Base-by-base conservation (phyloP, 2,888 invertebrate species). In the Drosophila paranaensis region DNA sequence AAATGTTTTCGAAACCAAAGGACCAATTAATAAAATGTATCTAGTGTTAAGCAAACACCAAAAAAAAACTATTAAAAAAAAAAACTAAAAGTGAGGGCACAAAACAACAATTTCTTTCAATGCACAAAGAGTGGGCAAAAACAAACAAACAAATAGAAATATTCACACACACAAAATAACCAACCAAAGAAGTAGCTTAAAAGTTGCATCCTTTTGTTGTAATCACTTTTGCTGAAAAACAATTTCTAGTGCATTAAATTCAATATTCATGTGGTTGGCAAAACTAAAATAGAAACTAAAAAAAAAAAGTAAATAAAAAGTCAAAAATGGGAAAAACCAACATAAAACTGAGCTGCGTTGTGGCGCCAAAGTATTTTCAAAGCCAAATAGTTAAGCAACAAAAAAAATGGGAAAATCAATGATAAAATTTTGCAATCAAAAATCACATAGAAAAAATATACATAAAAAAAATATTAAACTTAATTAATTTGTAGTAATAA, bases 341-440 rank as follows among this genome's bases (percentile, higher is more conserved):
- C 46, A 42, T n/a, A 37, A 66, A 82, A 85, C 70, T 81, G 60
- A 62, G 86, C 88, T 89, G 75, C 79, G 57, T 73, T 76, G 79
- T 77, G 73, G 77, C 79, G 82, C 83, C 82, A 81, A 88, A 90
- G 81, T 87, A 88, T 78, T 86, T 85, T 86, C 79, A 88, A 90
- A 90, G 91, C 90, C 90, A 90, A 90, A 90, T 90, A 90, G 91
- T 90, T 90, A 88, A 90, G 90, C 79, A 83, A 16, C 37, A 35
- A 37, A 20, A 42, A 20, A 50, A 67, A 45, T 61, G 25, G 39
- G 20, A 56, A 63, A 65, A 61, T 56, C 45, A 54, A 60, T 65
- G 33, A 51, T 20, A 63, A 61, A 61, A 57, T 55, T 53, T 45
- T 40, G 35, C 54, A 77, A 66, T 35, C 25, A 48, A 35, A 60